Evolutionary conservation across 1,140 invertebrate genomes (phyloP).

Genomic region (Sesamia nonagrioides): DNA sequence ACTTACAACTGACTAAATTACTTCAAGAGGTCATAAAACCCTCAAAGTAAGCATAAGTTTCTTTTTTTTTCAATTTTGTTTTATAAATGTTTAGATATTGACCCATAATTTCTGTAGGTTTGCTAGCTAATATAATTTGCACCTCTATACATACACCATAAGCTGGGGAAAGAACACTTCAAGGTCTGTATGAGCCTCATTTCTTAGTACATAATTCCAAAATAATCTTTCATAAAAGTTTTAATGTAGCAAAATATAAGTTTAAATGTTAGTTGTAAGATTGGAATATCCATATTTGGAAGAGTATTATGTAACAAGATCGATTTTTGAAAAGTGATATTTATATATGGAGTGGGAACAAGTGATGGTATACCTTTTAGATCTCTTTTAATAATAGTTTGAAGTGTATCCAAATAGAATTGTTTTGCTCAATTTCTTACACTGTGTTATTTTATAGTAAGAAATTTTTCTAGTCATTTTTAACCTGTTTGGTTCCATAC

Average conservation of each 20-base stretch:
- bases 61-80: too few relatives aligned
- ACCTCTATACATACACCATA: too few relatives aligned
- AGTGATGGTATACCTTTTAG: constrained; percentile 42
- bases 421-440: constrained; percentile 59
- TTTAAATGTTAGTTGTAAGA: constrained; percentile 14
- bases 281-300: constrained; percentile 42
- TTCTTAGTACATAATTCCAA: background rate
- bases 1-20: too few relatives aligned
- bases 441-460: constrained; percentile 48
- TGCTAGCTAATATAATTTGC: too few relatives aligned
- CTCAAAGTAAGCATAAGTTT: too few relatives aligned
- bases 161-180: background rate
- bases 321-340: constrained; percentile 44
- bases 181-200: constrained; percentile 1
- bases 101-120: too few relatives aligned
- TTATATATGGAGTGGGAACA: constrained; percentile 47
- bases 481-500: constrained; percentile 43
- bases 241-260: constrained; percentile 14
- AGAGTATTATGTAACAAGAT: background rate
- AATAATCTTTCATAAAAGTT: background rate
- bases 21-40: too few relatives aligned
- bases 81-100: too few relatives aligned
- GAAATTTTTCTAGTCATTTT: constrained; percentile 56
- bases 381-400: constrained; percentile 40
- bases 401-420: constrained; percentile 11